Conservation (phyloP, 2,797 vertebrate genomes). For the Syncerus caffer region DNA sequence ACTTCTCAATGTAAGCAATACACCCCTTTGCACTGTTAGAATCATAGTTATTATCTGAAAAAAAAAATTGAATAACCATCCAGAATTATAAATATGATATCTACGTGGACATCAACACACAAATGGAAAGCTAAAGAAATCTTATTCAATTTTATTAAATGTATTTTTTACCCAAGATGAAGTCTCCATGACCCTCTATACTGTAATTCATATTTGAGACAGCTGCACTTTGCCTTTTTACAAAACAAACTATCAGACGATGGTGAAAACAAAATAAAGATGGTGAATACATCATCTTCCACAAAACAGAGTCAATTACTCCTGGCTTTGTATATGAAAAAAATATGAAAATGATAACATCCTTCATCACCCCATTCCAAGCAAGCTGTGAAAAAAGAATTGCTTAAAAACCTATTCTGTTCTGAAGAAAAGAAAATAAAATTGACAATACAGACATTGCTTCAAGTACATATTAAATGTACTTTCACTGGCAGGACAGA, state of each 20-base stretch:
- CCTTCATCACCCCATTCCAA: conserved; percentile 18
- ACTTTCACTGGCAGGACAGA: not conserved
- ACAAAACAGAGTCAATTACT: conserved; percentile 57
- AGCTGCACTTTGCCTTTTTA: conserved; percentile 11
- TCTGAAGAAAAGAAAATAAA: conserved; percentile 18
- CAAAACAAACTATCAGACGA: conserved; percentile 43
- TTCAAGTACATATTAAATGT: not conserved
- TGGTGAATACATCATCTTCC: conserved; percentile 37
- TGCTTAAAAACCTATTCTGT: not conserved
- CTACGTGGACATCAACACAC: not conserved
- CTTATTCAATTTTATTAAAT: conserved; percentile 44
- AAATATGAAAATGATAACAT: conserved; percentile 31
- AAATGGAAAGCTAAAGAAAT: not conserved
- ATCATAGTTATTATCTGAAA: not conserved
- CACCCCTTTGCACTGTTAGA: not conserved
- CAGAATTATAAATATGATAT: conserved; percentile 50
- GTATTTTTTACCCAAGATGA: conserved; percentile 46
- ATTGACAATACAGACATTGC: not conserved
- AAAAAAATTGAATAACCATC: conserved; percentile 15
- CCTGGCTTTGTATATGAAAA: not conserved
- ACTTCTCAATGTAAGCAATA: not conserved
- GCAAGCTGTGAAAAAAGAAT: conserved; percentile 20
- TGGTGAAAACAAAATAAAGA: conserved; percentile 55
- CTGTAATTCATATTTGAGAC: conserved; percentile 59
- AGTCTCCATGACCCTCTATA: not conserved